A percentile compares a stretch with the other conserved stretches of the same genome.
Evolutionary conservation across 2,797 vertebrate genomes (phyloP).

Genomic region (Acropternis orthonyx): DNA sequence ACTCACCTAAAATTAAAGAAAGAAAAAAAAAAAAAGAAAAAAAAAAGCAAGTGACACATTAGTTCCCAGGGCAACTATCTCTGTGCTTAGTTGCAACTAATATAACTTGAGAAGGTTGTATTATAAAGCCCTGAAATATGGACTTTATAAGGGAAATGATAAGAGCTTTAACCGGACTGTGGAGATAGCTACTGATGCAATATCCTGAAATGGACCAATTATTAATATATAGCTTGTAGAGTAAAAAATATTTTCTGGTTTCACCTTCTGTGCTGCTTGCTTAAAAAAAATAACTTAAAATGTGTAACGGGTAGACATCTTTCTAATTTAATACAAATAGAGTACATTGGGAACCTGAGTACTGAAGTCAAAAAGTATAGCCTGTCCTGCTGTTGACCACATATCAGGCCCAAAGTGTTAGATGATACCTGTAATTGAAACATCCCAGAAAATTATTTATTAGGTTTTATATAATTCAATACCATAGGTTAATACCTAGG

Average conservation of each 20-base stretch:
- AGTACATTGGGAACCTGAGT: background rate
- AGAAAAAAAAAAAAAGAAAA: background rate
- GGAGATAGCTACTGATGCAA: background rate
- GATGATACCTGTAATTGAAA: background rate
- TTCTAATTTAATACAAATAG: background rate
- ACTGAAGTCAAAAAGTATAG: background rate
- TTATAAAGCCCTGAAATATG: background rate
- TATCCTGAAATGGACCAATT: background rate
- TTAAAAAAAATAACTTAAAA: background rate
- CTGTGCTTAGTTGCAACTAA: background rate
- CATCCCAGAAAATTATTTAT: background rate
- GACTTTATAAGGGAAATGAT: background rate
- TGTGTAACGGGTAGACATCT: background rate
- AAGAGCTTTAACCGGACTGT: background rate
- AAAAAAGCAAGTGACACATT: background rate
- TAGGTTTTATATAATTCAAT: background rate
- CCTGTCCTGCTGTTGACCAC: background rate
- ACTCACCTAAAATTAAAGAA: background rate
- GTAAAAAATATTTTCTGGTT: background rate
- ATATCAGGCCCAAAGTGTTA: background rate
- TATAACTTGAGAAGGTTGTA: background rate
- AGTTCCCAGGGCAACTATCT: slow-evolving; percentile 2
- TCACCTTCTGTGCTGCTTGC: background rate
- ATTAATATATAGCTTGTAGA: background rate
- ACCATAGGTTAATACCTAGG: background rate